Evolutionary conservation across 2,797 vertebrate genomes (phyloP), one percentile per base, ranked within the genome.

Genomic region (Tapera naevia): DNA sequence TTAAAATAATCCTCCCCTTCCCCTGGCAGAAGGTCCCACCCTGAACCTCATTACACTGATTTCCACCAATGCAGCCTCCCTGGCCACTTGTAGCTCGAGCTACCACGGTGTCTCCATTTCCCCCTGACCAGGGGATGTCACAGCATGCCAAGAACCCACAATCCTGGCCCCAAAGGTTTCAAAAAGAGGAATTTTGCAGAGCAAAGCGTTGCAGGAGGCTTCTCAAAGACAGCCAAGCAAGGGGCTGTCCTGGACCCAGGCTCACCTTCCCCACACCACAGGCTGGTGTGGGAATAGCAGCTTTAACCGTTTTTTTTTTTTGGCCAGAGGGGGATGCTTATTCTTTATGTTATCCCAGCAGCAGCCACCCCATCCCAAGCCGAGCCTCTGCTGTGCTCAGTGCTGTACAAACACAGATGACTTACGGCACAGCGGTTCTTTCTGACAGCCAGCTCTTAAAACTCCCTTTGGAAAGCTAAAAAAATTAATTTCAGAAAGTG

Each of bases 331-430:
- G 51, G 46, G 46, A 35, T 54, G 69, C 65, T 60, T 37, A 39
- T 39, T 70, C 79, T 53, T 33, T 21, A 8, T 9, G 16, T 66
- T 41, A 82, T 18, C 70, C 75, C 75, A 56, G 33, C 62, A 64
- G 7, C 33, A 16, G 17, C 60, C 54, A 9, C 80, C n/a, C 35
- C 4, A 1, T 37, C 79, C 62, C 73, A 13, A 64, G 58, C 43
- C 0, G 2, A 82, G 67, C 33, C 54, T 71, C 79, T 1, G 7
- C 78, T 30, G 79, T 0, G 6, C 53, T 78, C 1, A 0, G 35
- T 22, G 84, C 78, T 78, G 66, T 43, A 61, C 73, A 83, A 67
- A 70, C 51, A 30, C 33, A 22, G 58, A 22, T 56, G 17, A 76
- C 58, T 80, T 80, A 75, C 1, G 1, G 39, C 1, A 0, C 81